Evolutionary conservation across 1,140 invertebrate genomes (phyloP), one percentile per base, ranked within the genome.

Genomic region (Cydia amplana): DNA sequence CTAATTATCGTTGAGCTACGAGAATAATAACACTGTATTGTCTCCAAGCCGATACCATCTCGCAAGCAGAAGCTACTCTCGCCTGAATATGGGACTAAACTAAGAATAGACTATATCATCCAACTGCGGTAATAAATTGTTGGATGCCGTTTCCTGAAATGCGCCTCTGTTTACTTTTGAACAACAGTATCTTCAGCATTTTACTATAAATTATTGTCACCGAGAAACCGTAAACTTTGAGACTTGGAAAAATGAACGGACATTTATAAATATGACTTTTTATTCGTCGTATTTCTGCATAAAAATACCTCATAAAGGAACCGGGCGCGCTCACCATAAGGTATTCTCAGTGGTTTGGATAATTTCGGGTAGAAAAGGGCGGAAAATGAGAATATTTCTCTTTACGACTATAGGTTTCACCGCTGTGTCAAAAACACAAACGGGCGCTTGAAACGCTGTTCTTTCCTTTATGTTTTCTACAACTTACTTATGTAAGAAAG

Each of bases 21-120:
- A 60, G 55, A 23, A 60, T 60, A 60, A 46, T 7, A 20, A 60
- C 10, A 10, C 18, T 60, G 16, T n/a, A 85, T 86, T 82, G 86
- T 86, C 85, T 83, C 82, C 72, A 78, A 78, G 82, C 80, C 79
- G 78, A 81, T 82, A 84, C 82, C 80, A 60, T 55, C 36, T 82
- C 79, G 73, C 80, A 83, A 60, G 55, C 20, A 23, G 55, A 18
- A 60, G 55, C 55, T 14, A 12, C 43, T 60, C 55, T 60, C 55
- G 55, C 36, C 32, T 6, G 72, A 25, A 20, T 23, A 77, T 74
- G 63, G 72, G 23, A 72, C 64, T 51, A 60, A 77, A 75, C 72
- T 72, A 79, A 81, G 77, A 79, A 79, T 80, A 76, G 74, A 73
- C n/a, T 36, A 70, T 20, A 70, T 36, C 55, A 64, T 73, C 72